A percentile compares a stretch with the other conserved stretches of the same genome.
Evolutionary conservation across 2,797 vertebrate genomes (phyloP).

Genomic region (Xyrichtys novacula): DNA sequence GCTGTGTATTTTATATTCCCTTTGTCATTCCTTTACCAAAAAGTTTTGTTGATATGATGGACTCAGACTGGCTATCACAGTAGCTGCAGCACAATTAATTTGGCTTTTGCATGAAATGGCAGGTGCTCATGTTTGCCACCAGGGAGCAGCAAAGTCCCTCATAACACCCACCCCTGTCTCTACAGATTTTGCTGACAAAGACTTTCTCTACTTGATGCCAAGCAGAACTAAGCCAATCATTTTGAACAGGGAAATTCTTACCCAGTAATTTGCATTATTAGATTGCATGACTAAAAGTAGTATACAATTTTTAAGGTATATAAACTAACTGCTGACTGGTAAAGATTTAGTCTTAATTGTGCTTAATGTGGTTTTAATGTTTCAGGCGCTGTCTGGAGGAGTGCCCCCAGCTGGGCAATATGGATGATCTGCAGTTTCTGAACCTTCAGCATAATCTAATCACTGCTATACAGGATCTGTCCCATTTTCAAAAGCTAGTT

Average conservation of each 20-base stretch:
- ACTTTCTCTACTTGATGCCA: background rate
- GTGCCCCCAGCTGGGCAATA: conserved; percentile 88
- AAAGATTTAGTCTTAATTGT: background rate
- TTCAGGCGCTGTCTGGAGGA: conserved; percentile 88
- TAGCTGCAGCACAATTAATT: conserved; percentile 1
- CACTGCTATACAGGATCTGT: conserved; percentile 89
- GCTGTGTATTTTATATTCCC: background rate
- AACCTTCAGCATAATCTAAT: conserved; percentile 96
- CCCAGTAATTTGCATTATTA: conserved; percentile 8
- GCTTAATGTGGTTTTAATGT: conserved; percentile 2
- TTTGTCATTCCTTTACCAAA: background rate
- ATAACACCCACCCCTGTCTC: background rate
- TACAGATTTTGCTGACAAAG: background rate
- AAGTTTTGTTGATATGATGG: conserved; percentile 5
- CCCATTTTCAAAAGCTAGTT: conserved; percentile 89
- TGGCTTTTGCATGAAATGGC: background rate
- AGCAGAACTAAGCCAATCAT: conserved; percentile 2
- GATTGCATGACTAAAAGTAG: background rate
- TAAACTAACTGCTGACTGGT: background rate
- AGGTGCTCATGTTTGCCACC: conserved; percentile 60
- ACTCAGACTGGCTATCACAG: background rate
- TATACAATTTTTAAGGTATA: background rate
- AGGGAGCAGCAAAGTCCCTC: conserved; percentile 79
- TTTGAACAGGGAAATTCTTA: background rate
- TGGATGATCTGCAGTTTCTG: conserved; percentile 89